Percentiles rank a stretch among this genome's conserved stretches.
These are phyloP conservation scores for Lates japonicus DNA, from an alignment of 2,797 vertebrate species.

Conservation along the genomic window DNA sequence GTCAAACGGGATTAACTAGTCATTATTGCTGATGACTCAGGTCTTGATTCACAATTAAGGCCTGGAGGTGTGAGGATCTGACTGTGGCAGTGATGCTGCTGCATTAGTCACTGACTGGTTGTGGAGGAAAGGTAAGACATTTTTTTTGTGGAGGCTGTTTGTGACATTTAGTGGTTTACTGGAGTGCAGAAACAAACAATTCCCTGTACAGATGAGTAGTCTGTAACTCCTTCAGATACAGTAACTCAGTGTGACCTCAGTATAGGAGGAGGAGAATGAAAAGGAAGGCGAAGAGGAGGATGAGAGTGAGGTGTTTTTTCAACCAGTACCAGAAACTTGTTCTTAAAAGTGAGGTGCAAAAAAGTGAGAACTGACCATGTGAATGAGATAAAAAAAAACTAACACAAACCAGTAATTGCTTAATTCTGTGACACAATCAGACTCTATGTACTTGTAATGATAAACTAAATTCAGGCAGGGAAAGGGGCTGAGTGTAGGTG, in stretches of 20 bases:
- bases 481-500: background rate
- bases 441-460: background rate
- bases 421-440: constrained; percentile 2
- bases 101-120: constrained; percentile 71
- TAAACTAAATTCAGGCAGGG: background rate
- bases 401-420: background rate
- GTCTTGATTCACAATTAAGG: constrained; percentile 69
- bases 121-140: constrained; percentile 41
- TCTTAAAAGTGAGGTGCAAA: constrained; percentile 16
- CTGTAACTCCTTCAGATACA: constrained; percentile 39
- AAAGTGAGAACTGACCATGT: background rate
- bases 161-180: constrained; percentile 22
- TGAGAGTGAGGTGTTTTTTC: background rate
- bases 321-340: constrained; percentile 17
- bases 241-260: constrained; percentile 12
- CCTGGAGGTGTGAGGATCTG: constrained; percentile 65
- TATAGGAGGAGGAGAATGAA: constrained; percentile 12
- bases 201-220: constrained; percentile 28
- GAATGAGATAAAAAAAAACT: background rate
- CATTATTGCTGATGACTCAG: constrained; percentile 74
- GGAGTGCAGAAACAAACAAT: constrained; percentile 31
- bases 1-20: constrained; percentile 71
- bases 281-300: constrained; percentile 23
- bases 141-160: constrained; percentile 41
- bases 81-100: constrained; percentile 46